phyloP scores from a whole-genome alignment of 2,113 vertebrate genomes.

The Tinamus guttatus region DNA sequence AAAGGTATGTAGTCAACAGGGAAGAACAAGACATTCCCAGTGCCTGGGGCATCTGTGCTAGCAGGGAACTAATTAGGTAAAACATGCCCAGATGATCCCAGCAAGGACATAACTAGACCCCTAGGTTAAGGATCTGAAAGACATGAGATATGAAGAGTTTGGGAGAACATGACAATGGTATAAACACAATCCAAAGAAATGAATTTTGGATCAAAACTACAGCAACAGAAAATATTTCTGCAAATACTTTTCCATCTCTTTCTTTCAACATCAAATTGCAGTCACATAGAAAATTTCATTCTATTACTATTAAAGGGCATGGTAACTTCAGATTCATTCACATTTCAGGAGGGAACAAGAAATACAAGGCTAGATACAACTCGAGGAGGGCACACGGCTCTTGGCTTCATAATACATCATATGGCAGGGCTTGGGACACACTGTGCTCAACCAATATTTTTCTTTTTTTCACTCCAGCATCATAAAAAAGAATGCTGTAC shows the following conservation, averaged over 20 bases:
- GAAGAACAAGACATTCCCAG: not conserved
- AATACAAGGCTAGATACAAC: not conserved
- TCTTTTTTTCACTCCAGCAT: not conserved
- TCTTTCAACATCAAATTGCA: conserved; percentile 5
- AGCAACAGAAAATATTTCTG: not conserved
- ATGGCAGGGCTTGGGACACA: accelerated
- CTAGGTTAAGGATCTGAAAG: not conserved
- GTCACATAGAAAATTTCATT: not conserved
- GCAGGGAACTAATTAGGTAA: not conserved
- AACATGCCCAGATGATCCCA: not conserved
- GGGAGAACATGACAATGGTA: not conserved
- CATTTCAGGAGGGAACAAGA: not conserved
- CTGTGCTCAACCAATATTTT: not conserved
- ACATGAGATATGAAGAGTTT: not conserved
- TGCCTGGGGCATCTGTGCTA: not conserved
- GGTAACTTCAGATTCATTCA: not conserved
- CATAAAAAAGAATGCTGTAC: not conserved
- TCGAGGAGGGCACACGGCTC: not conserved
- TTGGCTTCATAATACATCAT: accelerated
- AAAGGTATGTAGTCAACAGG: not conserved
- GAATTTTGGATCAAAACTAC: not conserved
- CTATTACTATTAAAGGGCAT: not conserved
- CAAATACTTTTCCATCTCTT: not conserved
- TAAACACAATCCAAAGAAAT: not conserved
- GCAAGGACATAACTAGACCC: not conserved